Conservation (phyloP, 1,140 invertebrate genomes). For the Vanessa atalanta region DNA sequence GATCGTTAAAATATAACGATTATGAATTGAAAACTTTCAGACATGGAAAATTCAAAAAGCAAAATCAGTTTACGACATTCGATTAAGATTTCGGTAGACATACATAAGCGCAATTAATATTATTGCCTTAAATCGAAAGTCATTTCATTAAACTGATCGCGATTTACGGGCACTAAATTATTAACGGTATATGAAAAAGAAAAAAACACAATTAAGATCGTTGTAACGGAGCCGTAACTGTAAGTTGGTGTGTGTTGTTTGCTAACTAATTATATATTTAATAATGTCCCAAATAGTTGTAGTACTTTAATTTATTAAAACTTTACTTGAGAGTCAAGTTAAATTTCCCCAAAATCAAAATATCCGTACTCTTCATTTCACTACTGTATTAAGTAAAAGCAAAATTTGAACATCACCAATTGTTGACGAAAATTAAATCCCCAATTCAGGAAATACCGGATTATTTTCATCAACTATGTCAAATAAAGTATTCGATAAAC, state of each 20-base stretch:
- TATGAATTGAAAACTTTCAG: too few species aligned
- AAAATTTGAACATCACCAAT: too few species aligned
- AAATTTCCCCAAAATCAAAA: too few species aligned
- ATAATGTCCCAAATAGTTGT: neutral
- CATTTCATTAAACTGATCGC: neutral
- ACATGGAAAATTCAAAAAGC: too few species aligned
- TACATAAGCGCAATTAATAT: neutral
- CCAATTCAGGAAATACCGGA: too few species aligned
- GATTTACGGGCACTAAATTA: neutral
- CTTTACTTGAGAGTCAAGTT: too few species aligned
- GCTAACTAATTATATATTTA: neutral
- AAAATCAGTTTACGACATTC: neutral
- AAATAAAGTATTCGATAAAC: constrained; percentile 3
- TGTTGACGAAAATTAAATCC: too few species aligned
- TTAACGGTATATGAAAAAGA: neutral
- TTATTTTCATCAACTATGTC: too few species aligned
- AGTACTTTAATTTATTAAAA: too few species aligned
- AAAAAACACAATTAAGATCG: neutral
- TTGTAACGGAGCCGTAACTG: constrained; percentile 1
- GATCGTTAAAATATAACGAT: neutral
- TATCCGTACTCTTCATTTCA: too few species aligned
- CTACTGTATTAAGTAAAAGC: too few species aligned
- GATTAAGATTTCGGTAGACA: neutral
- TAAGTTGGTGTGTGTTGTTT: constrained; percentile 5
- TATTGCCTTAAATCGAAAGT: neutral